Evolutionary conservation across 2,797 vertebrate genomes (phyloP), one percentile per base, ranked within the genome.

Genomic region (Meriones psammophilus): DNA sequence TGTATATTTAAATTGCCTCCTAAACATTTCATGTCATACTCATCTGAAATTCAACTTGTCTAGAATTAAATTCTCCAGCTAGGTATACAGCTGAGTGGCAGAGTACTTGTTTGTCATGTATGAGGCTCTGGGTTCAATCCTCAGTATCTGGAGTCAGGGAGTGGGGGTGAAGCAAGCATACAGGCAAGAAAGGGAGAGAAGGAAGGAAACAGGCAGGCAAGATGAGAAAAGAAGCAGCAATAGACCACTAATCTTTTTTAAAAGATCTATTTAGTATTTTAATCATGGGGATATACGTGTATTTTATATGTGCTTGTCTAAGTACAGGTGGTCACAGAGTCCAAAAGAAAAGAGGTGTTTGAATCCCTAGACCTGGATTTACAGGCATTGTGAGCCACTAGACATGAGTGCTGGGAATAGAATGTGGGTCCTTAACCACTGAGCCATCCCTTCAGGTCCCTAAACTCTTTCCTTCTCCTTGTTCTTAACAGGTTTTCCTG

Each of bases 401-500:
- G 36, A 39, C n/a, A 39, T 17, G 14, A 3, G 58, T 62, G 36
- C 80, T 64, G 4, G 58, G 24, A 58, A 58, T 54, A 58, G 20
- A 81, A 30, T n/a, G 4, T 30, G 7, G 58, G 60, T 42, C 58
- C 24, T 83, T 64, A 42, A 30, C 24, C 26, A 64, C 8, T 9
- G 56, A 39, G 22, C 7, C 79, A 81, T 17, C 24, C 13, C 58
- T 17, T 58, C 79, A 81, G 30, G n/a, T 8, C 28, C 84, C n/a
- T 17, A 39, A 60, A 26, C 24, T 24, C 56, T 60, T 80, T 33
- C 50, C 30, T 50, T 79, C 79, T 78, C 33, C n/a, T 78, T 88
- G 13, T 39, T 92, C 90, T 79, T 76, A 81, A 90, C 24, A 86
- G 5, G n/a, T 93, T 89, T 91, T 28, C 33, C 66, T 90, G 58